Evolutionary conservation across 2,888 invertebrate species (phyloP), one percentile per base, ranked within the genome.

Genomic region (Nephrotoma guestfalica): DNA sequence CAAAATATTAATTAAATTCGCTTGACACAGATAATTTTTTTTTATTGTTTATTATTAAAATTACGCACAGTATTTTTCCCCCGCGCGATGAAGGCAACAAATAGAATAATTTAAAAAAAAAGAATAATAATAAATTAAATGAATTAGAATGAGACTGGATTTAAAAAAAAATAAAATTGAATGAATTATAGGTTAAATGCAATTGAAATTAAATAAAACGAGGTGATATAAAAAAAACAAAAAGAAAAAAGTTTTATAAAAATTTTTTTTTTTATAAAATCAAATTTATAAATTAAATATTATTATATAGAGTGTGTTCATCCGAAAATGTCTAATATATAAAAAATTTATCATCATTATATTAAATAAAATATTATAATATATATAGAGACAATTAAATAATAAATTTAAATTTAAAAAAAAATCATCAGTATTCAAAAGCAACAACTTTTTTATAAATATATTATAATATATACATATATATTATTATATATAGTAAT

Each of bases 341-440:
- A 41, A 42, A 83, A 83, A 84, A 84, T n/a, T 41, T 41, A 41
- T 84, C 41, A 42, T 41, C 84, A 41, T 41, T 41, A 41, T 84
- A 84, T 15, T 84, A 41, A 84, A 84, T 84, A 41, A 41, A 84
- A 6, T 84, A 42, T 84, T 83, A 84, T 84, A 84, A 41, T 15
- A 6, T 84, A 84, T 84, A 84, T 84, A 41, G 83, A 83, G 84
- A 84, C 41, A 84, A 84, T 84, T 41, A 84, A 84, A 15, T 41
- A 41, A 84, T 84, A 15, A 15, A 41, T 30, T 30, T n/a, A 83
- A 83, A 40, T 47, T 47, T 47, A 41, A 41, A 13, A 83, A 83
- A 71, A 71, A 71, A 71, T 71, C 71, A 84, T 84, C 84, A 84
- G 84, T 84, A 84, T 84, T 84, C 84, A 84, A 84, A 84, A 84